Percentiles rank a stretch among this genome's conserved stretches.
phyloP scores from a whole-genome alignment of 2,113 vertebrate genomes.

The Mesocricetus auratus region DNA sequence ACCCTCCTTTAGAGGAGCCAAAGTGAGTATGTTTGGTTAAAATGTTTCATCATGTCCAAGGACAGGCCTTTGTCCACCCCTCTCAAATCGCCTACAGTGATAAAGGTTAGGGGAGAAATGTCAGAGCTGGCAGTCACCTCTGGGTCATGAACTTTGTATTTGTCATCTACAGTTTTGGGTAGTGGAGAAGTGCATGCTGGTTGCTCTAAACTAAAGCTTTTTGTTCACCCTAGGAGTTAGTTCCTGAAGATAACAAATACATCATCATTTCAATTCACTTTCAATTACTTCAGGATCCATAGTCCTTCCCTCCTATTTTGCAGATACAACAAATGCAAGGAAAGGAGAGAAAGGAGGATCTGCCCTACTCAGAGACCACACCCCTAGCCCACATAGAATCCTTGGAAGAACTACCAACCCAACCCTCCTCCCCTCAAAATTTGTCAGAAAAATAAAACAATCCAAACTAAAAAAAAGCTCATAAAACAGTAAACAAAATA shows the following conservation, averaged over 20 bases:
- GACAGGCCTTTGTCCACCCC: background rate
- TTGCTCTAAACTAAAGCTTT: conserved; percentile 71
- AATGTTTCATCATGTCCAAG: conserved; percentile 23
- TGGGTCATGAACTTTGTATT: conserved; percentile 65
- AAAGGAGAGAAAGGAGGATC: conserved; percentile 80
- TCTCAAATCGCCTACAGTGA: background rate
- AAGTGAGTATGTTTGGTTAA: conserved; percentile 38
- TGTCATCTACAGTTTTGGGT: conserved; percentile 46
- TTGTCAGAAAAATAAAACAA: conserved; percentile 65
- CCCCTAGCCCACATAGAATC: conserved; percentile 54
- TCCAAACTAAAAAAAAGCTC: conserved; percentile 84
- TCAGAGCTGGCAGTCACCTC: conserved; percentile 72
- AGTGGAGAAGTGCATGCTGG: conserved; percentile 88
- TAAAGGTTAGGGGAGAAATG: conserved; percentile 58
- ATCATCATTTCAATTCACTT: conserved; percentile 80
- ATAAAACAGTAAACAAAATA: conserved; percentile 89
- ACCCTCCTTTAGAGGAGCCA: conserved; percentile 17
- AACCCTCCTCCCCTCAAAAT: conserved; percentile 67
- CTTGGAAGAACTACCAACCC: conserved; percentile 1
- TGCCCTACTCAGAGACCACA: conserved; percentile 65
- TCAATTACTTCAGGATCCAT: conserved; percentile 77
- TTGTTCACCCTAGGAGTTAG: conserved; percentile 51
- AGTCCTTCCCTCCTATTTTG: conserved; percentile 80
- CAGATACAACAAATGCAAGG: conserved; percentile 75
- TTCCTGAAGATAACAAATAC: conserved; percentile 82